Percentiles rank a stretch among this genome's conserved stretches.
Conservation (phyloP, 2,113 vertebrate genomes). For the Ophthalmolycus amberensis region DNA sequence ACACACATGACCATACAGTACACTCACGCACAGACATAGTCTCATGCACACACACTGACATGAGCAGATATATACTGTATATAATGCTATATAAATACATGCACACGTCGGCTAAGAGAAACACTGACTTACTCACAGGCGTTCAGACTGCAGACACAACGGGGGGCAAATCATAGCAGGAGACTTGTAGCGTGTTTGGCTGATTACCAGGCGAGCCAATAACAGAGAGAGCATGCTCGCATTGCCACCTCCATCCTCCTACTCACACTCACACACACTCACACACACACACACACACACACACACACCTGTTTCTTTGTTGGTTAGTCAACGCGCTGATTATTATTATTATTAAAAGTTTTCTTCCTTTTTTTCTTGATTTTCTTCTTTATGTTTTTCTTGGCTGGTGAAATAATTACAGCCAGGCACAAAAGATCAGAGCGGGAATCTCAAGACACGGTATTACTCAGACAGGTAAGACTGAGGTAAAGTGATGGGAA, state of each 20-base stretch:
- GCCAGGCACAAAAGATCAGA: neutral
- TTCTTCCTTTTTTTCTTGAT: neutral
- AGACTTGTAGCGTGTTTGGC: constrained; percentile 75
- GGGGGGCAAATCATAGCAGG: constrained; percentile 75
- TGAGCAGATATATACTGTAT: constrained; percentile 28
- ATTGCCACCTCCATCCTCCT: constrained; percentile 64
- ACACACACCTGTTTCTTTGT: constrained; percentile 53
- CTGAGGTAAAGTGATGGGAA: neutral
- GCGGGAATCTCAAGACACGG: neutral
- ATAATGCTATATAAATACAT: constrained; percentile 60
- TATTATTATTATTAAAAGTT: constrained; percentile 50
- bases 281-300: constrained; percentile 41
- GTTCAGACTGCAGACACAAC: constrained; percentile 73
- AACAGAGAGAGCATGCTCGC: constrained; percentile 69
- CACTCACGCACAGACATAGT: constrained; percentile 30
- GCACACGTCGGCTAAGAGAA: constrained; percentile 54
- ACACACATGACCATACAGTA: constrained; percentile 42
- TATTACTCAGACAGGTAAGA: constrained; percentile 2
- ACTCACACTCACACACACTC: constrained; percentile 10
- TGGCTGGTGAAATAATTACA: neutral
- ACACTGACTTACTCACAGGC: constrained; percentile 70
- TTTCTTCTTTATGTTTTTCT: constrained; percentile 17
- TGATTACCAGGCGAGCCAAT: constrained; percentile 79
- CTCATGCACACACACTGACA: constrained; percentile 55
- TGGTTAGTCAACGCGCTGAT: constrained; percentile 55